Base-by-base conservation (phyloP, 2,888 invertebrate species). In the Scrobipalpa costella region DNA sequence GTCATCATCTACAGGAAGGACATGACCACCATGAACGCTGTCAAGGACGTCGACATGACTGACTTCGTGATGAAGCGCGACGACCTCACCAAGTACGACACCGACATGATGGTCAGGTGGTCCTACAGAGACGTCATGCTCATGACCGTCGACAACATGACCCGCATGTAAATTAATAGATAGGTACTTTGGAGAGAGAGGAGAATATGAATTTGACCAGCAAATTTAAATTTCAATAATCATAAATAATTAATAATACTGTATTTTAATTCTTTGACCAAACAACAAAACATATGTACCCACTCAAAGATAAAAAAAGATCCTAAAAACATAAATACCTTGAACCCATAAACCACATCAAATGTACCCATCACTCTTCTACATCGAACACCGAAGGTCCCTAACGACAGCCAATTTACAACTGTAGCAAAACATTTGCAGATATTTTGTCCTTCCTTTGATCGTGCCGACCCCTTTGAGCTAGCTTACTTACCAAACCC, bases 1-100 rank as follows among this genome's bases (percentile, higher is more conserved):
- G 91, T 94, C 61, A 76, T 88, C 72, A 92, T 95, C 73, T 95
- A 91, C 88, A 93, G 94, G 79, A 92, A 93, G 73, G 93, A 94
- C 70, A 78, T 89, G 71, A 76, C 72, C 7, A 63, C 75, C 63
- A 72, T 81, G 68, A 89, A 89, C 78, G 71, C 61, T 40, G 81
- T 81, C 64, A 90, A 89, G 73, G 78, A 85, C 57, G 65, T 84
- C 2, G 89, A 91, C 72, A 74, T 67, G 62, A 84, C 88, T 33
- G 80, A 89, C 71, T 81, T 88, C 85, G 75, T 89, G 66, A 83
- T 89, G 85, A 87, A 84, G 74, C 84, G 77, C 59, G 90, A 91
- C 66, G 90, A 91, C 78, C 75, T 85, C 66, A 90, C 90, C 19
- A 86, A 80, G 74, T 67, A 86, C 69, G 87, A 90, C 80, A 76